Evolutionary conservation across 1,140 invertebrate genomes (phyloP).

Genomic region (Maniola jurtina): DNA sequence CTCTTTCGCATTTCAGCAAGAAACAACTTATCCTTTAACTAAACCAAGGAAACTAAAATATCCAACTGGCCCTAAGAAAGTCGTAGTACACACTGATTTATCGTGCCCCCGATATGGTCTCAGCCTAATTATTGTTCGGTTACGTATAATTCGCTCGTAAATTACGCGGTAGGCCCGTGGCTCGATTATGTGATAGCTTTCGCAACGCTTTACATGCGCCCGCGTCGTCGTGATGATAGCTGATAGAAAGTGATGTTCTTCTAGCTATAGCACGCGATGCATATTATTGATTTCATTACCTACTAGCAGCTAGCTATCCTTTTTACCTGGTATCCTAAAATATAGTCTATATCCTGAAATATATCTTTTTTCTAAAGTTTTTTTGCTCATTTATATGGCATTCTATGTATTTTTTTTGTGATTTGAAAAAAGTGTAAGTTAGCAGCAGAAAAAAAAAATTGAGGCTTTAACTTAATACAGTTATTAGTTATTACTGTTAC

Average conservation of each 20-base stretch:
- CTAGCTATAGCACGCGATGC: constrained; percentile 29
- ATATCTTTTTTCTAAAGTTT: no score
- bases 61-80: background rate
- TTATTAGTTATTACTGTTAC: no score
- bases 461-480: no score
- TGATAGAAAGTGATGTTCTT: constrained; percentile 36
- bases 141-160: constrained; percentile 15
- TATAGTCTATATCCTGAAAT: no score
- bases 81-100: background rate
- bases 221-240: constrained; percentile 17
- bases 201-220: constrained; percentile 37
- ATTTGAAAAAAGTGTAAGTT: no score
- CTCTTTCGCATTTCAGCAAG: no score
- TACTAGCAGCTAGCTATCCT: background rate
- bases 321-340: no score
- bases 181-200: constrained; percentile 35
- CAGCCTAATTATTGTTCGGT: constrained; percentile 5
- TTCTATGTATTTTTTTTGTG: no score
- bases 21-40: background rate
- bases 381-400: no score
- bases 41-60: background rate
- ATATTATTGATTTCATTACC: constrained; percentile 27
- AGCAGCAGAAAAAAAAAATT: no score
- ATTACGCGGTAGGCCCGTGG: constrained; percentile 9
- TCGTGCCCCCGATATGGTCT: background rate